Conservation (phyloP, 2,113 vertebrate species). For the Tupaia tana region DNA sequence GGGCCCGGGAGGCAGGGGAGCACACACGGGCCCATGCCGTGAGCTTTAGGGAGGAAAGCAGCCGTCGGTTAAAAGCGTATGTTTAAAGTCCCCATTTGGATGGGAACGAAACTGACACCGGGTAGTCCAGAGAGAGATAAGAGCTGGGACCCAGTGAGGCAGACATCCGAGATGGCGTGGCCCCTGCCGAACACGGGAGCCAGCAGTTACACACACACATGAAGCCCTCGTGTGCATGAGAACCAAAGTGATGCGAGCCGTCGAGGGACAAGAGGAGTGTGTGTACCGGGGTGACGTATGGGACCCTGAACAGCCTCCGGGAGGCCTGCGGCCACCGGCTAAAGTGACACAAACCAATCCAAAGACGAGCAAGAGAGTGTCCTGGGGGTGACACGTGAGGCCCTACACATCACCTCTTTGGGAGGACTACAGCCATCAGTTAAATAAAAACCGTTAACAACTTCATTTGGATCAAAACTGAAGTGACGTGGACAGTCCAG, state of each 20-base stretch:
- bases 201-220: background rate
- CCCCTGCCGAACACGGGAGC: background rate
- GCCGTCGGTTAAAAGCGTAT: background rate
- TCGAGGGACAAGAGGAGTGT: background rate
- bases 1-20: background rate
- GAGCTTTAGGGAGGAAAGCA: background rate
- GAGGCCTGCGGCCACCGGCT: background rate
- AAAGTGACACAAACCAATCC: background rate
- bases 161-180: background rate
- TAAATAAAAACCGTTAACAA: background rate
- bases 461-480: background rate
- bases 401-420: background rate
- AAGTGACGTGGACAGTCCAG: background rate
- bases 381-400: background rate
- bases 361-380: background rate
- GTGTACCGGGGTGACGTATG: background rate
- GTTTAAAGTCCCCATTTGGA: too few species aligned
- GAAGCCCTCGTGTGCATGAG: background rate
- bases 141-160: fast-evolving
- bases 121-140: background rate
- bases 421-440: background rate
- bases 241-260: background rate
- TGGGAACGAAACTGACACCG: background rate
- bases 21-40: background rate
- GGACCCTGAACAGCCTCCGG: background rate